Evolutionary conservation across 2,888 invertebrate genomes (phyloP), one percentile per base, ranked within the genome.

Genomic region (Xiphydria camelus): DNA sequence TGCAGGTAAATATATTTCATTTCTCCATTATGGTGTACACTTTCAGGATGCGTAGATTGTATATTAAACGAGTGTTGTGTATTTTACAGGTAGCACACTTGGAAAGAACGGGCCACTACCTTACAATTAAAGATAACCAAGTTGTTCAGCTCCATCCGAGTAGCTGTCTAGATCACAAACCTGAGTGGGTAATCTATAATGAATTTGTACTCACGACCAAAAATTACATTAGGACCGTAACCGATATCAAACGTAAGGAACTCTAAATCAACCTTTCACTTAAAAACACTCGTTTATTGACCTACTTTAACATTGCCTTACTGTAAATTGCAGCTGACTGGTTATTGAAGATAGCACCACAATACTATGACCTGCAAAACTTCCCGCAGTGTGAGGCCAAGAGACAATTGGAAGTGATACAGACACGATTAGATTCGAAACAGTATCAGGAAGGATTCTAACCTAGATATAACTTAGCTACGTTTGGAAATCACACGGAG

Each of bases 111-210:
- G 99, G 99, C 0, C 96, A 98, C 78, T 99, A 99, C 77, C 81
- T 98, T 55, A 99, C 99, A 2, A 95, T 98, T 55, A 99, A 99
- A 76, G 99, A 99, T 80, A 98, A 98, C 80, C 99, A 99, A 80
- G 88, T 94, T 51, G 99, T 99, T 1, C 98, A 98, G 76, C 83
- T 99, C 29, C 99, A 99, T 79, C 99, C 99, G 0, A 97, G 97
- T 57, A 98, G 98, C 5, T 98, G 97, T 72, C 83, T 99, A 45
- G 98, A 98, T 79, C 99, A 99, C 79, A 99, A 99, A 76, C 99
- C 99, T 1, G 99, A 99, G 78, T 99, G 99, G 99, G 98, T 98
- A 26, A 89, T 99, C 48, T 99, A 99, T 80, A 98, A 99, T 78
- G 99, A 99, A 80, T 99, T 99, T 73, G 99, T 99, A 35, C 82